Conservation (phyloP, 2,888 invertebrate species). For the Dicycla oo region DNA sequence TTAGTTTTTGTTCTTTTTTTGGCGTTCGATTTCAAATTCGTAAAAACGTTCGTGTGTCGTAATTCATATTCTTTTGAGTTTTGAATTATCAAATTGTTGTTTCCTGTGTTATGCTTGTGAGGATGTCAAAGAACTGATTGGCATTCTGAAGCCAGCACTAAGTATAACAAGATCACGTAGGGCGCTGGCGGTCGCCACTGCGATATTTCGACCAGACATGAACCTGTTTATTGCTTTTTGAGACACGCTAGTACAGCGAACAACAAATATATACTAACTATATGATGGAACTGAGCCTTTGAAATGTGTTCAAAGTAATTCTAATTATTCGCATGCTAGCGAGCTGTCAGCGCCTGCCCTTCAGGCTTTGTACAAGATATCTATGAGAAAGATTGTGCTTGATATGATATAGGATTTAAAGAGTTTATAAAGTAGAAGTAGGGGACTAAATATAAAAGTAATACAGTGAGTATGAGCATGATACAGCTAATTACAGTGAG, state of each 20-base stretch:
- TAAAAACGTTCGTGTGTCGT: conserved; percentile 10
- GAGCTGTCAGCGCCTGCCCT: not conserved
- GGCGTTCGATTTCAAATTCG: conserved; percentile 37
- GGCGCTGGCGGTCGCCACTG: conserved; percentile 41
- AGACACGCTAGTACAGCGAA: conserved; percentile 62
- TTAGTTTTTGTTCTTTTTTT: conserved; percentile 32
- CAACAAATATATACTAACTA: not conserved
- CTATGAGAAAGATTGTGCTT: not conserved
- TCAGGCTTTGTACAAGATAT: conserved; percentile 12
- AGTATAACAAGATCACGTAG: conserved; percentile 78
- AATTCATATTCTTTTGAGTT: conserved; percentile 27
- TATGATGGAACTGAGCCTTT: conserved; percentile 10
- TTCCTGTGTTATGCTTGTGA: conserved; percentile 8
- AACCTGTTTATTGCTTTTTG: conserved; percentile 73
- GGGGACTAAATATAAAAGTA: no score
- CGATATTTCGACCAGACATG: conserved; percentile 72
- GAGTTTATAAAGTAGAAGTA: no score
- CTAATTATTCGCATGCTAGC: not conserved
- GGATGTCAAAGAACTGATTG: conserved; percentile 54
- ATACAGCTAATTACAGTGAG: no score
- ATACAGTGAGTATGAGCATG: no score
- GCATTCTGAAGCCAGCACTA: conserved; percentile 53
- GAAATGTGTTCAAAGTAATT: conserved; percentile 6
- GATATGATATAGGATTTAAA: not conserved
- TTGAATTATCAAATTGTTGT: conserved; percentile 8